phyloP scores from a whole-genome alignment of 2,888 invertebrate species.

The Ormyrus pomaceus region DNA sequence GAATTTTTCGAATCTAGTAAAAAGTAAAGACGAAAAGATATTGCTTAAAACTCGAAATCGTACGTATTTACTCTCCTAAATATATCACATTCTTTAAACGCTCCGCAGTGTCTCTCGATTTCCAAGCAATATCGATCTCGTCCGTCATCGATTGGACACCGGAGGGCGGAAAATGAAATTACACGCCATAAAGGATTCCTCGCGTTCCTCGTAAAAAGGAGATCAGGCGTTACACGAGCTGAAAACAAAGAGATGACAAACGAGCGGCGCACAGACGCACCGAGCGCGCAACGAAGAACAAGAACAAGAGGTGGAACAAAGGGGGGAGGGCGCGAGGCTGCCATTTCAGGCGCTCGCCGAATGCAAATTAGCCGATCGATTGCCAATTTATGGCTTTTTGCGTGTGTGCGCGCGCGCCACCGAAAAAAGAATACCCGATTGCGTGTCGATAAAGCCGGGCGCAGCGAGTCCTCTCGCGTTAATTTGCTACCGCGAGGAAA shows the following conservation, averaged over 20 bases:
- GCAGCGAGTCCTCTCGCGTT: not conserved
- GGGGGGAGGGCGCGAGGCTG: not conserved
- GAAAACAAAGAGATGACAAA: slow-evolving; percentile 52
- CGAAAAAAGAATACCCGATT: slow-evolving; percentile 23
- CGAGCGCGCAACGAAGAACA: not conserved
- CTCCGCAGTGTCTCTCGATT: no score
- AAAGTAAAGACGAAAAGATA: no score
- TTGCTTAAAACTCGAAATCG: no score
- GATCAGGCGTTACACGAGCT: slow-evolving; percentile 23
- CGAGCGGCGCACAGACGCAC: slow-evolving; percentile 9
- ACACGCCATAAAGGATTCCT: no score
- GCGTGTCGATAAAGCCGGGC: not conserved
- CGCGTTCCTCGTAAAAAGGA: not conserved
- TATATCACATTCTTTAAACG: no score
- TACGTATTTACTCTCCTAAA: no score
- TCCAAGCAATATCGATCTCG: no score
- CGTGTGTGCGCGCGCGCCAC: not conserved
- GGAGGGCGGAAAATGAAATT: no score
- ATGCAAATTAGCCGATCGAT: slow-evolving; percentile 54
- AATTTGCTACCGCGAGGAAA: slow-evolving; percentile 6
- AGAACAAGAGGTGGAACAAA: not conserved
- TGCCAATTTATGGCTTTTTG: slow-evolving; percentile 51
- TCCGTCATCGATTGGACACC: no score
- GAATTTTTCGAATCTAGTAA: no score
- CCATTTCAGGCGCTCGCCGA: slow-evolving; percentile 24